These are phyloP conservation scores for Cryptomyrus ogoouensis DNA, from an alignment of 2,113 vertebrate genomes.

Conservation along the genomic window DNA sequence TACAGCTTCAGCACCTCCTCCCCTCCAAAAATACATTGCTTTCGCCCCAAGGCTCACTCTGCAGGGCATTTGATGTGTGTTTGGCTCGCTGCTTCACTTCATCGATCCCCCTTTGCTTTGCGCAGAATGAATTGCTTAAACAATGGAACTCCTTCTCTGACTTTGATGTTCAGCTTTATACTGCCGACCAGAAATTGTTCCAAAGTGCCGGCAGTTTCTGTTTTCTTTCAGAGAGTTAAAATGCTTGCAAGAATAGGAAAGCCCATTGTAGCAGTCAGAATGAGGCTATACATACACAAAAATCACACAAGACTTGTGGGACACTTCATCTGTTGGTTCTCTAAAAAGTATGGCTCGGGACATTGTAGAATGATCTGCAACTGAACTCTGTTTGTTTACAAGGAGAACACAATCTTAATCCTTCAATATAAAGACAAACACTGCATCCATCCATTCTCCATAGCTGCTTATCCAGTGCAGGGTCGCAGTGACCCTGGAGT, in stretches of 20 bases:
- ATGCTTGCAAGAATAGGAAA: neutral
- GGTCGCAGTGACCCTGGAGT: neutral
- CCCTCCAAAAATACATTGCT: neutral
- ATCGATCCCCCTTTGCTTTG: neutral
- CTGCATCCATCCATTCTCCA: neutral
- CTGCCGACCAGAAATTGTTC: neutral
- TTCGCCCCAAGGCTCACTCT: neutral
- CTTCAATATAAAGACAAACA: neutral
- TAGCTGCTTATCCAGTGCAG: neutral
- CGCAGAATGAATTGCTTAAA: neutral
- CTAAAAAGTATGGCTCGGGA: neutral
- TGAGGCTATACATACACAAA: neutral
- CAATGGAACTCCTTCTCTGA: neutral
- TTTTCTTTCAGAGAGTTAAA: neutral
- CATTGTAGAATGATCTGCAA: neutral
- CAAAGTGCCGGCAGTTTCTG: neutral
- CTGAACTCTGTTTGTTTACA: neutral
- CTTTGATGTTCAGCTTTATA: neutral
- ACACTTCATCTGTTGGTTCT: neutral
- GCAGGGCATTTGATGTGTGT: neutral
- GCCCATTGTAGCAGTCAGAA: neutral
- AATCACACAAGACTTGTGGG: neutral
- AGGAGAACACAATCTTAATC: neutral
- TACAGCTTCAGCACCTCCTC: neutral
- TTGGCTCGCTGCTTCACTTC: neutral